Evolutionary conservation across 2,797 vertebrate genomes (phyloP).

Genomic region (Antrozous pallidus): DNA sequence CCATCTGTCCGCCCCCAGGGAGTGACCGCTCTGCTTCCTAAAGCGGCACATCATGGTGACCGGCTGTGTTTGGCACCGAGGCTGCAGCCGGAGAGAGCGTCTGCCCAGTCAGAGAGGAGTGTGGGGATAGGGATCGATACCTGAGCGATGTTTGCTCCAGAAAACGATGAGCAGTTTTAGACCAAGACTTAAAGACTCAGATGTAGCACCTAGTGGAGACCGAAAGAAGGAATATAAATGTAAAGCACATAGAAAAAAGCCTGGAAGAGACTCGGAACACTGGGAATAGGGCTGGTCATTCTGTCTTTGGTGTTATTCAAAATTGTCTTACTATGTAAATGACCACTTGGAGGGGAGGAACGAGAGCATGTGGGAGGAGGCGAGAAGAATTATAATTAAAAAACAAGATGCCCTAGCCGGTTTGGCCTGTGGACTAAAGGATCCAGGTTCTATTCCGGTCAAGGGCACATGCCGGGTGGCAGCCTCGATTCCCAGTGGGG

Average conservation of each 20-base stretch:
- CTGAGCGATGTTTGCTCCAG: neutral
- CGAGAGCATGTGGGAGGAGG: neutral
- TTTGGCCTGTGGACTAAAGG: too few species aligned
- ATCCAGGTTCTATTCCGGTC: too few species aligned
- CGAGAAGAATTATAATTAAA: neutral
- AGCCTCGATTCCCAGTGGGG: too few species aligned
- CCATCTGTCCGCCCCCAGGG: neutral
- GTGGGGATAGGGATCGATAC: neutral
- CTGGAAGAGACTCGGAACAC: neutral
- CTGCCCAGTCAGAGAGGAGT: neutral
- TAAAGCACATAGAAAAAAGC: neutral
- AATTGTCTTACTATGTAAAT: neutral
- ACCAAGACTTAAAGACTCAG: neutral
- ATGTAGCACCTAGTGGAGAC: neutral
- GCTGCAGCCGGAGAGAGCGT: neutral
- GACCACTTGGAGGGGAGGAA: neutral
- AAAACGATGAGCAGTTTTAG: neutral
- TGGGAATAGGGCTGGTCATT: neutral
- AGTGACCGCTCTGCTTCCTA: neutral
- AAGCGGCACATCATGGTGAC: neutral
- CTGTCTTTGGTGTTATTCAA: neutral
- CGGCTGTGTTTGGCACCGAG: neutral
- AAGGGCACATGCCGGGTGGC: too few species aligned
- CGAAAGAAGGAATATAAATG: neutral
- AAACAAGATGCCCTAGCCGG: neutral